Evolutionary conservation across 92 coral and sea anemone genomes (phyloP), one percentile per base, ranked within the genome.

Genomic region (Epizoanthus scotinus): DNA sequence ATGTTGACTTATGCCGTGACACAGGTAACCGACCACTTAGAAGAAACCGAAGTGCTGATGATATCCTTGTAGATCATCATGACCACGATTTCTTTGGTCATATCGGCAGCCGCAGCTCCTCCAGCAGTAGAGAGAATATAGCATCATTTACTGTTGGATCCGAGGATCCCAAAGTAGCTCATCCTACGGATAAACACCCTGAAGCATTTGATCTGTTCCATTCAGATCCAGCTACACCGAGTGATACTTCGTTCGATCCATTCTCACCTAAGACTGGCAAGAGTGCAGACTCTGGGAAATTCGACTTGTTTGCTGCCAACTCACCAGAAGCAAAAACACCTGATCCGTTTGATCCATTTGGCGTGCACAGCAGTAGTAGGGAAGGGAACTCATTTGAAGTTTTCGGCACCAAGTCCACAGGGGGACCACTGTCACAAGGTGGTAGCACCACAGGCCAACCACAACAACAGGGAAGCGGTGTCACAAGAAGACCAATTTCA

Each of bases 21-120:
- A 73, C 89, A 10, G 92, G 73, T 8, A 83, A 87, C 49, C 64
- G 71, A 20, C 75, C 66, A 8, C 89, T 94, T 87, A 91, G 84
- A 40, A 72, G 99, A 26, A 96, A 96, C 70, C 87, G 78, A 67
- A 96, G 99, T 55, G 97, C 97, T 2, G 96, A 96, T 56, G 99
- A 96, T 56, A 86, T 96, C 2, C 79, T 96, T 88, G 88, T 38
- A 63, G 84, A 83, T 29, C 82, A 29, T 20, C 83, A 84, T 28
- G 97, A 90, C 26, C 94, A 96, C 22, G 94, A 93, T 67, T 93
- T 96, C 58, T 94, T 94, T 70, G 86, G 77, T 70, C 95, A 84
- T 27, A 77, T 91, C 8, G 88, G 95, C 56, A 90, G 90, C 56
- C 94, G 91, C 8, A 92, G 97, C 58, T 88, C 97, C 0, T 84